Percentiles rank a stretch among this genome's conserved stretches.
Conservation (phyloP, 2,888 invertebrate species). For the Mesorhabditis spiculigera region DNA sequence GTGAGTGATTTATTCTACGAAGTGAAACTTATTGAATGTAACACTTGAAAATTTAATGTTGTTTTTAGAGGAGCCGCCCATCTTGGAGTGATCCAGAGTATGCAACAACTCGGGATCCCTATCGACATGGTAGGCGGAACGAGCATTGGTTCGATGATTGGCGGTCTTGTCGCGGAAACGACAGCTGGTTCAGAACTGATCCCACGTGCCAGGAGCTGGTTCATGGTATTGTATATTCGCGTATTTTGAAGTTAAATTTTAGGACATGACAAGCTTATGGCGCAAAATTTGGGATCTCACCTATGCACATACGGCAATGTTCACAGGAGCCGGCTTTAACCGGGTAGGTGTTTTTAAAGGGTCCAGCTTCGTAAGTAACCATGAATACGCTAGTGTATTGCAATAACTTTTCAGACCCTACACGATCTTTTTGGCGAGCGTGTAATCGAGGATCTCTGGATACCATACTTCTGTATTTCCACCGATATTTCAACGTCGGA, state of each 20-base stretch:
- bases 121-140: constrained; percentile 99
- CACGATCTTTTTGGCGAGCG: constrained; percentile 84
- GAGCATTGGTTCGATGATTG: constrained; percentile 95
- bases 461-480: constrained; percentile 95
- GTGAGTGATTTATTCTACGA: constrained; percentile 41
- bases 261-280: constrained; percentile 88
- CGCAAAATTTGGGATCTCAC: constrained; percentile 89
- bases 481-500: constrained; percentile 75
- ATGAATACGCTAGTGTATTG: constrained; percentile 69
- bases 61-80: constrained; percentile 81
- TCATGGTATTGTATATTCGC: constrained; percentile 70
- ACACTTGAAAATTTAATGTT: neutral
- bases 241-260: constrained; percentile 7
- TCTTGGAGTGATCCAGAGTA: constrained; percentile 91
- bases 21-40: constrained; percentile 1
- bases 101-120: constrained; percentile 92
- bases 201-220: constrained; percentile 43
- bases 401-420: constrained; percentile 72
- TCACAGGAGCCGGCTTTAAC: constrained; percentile 71
- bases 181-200: constrained; percentile 11
- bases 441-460: constrained; percentile 95
- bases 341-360: constrained; percentile 8
- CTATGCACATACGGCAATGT: constrained; percentile 96
- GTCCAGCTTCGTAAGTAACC: constrained; percentile 72
- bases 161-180: constrained; percentile 71